Base-by-base conservation (phyloP, 1,140 invertebrate genomes). In the Drosophila ercepeae region DNA sequence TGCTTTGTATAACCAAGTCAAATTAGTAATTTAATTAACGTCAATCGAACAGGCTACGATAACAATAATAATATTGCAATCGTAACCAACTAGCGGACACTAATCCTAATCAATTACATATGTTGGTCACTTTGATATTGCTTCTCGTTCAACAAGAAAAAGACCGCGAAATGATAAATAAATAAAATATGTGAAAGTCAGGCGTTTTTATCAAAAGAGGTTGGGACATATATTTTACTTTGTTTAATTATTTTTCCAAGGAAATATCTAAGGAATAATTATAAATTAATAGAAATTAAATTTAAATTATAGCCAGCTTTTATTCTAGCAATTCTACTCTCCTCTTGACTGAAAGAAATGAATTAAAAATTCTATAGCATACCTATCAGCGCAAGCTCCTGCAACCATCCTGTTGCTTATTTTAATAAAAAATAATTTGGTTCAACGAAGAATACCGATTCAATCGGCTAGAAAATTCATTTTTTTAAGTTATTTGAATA, bases 1-100 rank as follows among this genome's bases (percentile, higher is more conserved):
- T 76, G 81, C 81, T 86, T 86, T 88, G 72, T 86, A 86, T 86
- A 86, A 86, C 82, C 81, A 72, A 86, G 81, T 86, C 81, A 86
- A 84, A 81, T 86, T 86, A 86, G 81, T 88, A 88, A 67, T 74
- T 69, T 77, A 81, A 86, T 76, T 81, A 88, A 88, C 68, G 70
- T 71, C 57, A 25, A 75, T 53, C 67, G 48, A 55, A 61, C 44
- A 48, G 29, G 45, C 74, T 71, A 50, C 42, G 61, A 67, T 61
- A 39, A 71, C 41, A 34, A 16, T 70, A 39, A 13, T 13, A 39
- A 39, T 3, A 16, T 39, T 48, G 41, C 48, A 23, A 45, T 59
- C 55, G 49, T 73, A 81, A 73, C 64, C 81, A 73, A 58, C 79
- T 86, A 70, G 68, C 65, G 44, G 81, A 73, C 73, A 86, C 82